A percentile compares a stretch with the other conserved stretches of the same genome.
Evolutionary conservation across 1,140 invertebrate genomes (phyloP).

Genomic region (Drosophila grimshawi): DNA sequence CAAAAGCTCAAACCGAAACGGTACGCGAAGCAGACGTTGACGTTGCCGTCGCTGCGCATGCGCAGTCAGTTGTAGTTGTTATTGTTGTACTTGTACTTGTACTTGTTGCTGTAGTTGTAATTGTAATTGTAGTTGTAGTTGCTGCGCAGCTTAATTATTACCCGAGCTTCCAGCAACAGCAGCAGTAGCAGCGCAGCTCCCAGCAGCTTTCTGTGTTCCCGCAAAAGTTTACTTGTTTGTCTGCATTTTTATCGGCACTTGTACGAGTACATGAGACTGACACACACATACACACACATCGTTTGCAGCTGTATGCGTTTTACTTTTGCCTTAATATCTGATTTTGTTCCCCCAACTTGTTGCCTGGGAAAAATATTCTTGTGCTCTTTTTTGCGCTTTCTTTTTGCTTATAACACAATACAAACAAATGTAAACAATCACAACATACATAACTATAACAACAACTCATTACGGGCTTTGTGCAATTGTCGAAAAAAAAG

Average conservation of each 20-base stretch:
- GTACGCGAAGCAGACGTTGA: conserved; percentile 33
- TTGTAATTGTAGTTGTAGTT: conserved; percentile 44
- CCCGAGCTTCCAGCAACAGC: conserved; percentile 4
- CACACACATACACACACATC: neutral
- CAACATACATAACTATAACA: conserved; percentile 9
- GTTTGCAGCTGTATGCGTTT: conserved; percentile 10
- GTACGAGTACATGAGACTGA: conserved; percentile 9
- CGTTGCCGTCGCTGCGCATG: conserved; percentile 54
- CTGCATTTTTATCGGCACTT: conserved; percentile 67
- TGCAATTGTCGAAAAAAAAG: conserved; percentile 59
- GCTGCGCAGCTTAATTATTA: conserved; percentile 71
- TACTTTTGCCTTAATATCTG: conserved; percentile 25
- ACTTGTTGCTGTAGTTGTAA: conserved; percentile 23
- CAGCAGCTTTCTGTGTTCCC: conserved; percentile 18
- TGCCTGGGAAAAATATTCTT: conserved; percentile 78
- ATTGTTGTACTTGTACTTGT: conserved; percentile 22
- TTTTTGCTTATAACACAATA: conserved; percentile 67
- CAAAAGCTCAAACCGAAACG: conserved; percentile 26
- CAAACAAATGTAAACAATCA: conserved; percentile 68
- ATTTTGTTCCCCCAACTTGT: conserved; percentile 36
- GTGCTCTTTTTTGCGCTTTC: conserved; percentile 61
- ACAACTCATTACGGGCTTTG: conserved; percentile 29
- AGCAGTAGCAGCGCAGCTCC: conserved; percentile 16
- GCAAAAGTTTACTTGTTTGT: conserved; percentile 73
- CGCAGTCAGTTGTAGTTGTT: conserved; percentile 41